Base-by-base conservation (phyloP, 2,113 vertebrate species). In the Oryzias curvinotus region DNA sequence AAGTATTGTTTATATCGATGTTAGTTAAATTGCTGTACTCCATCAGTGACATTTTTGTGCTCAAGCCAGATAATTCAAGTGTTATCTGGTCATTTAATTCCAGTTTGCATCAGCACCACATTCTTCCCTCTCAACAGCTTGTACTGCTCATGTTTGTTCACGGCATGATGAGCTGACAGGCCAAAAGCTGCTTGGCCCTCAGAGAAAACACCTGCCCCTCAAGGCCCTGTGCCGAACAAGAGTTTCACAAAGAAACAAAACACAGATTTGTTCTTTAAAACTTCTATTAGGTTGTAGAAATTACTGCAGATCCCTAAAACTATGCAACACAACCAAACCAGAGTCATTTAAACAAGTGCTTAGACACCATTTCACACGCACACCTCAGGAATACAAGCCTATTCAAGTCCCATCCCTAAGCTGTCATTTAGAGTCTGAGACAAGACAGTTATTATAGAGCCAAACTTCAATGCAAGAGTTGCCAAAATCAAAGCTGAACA, bases 181-280 rank as follows among this genome's bases (percentile, higher is more conserved):
- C 81, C 83, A 85, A 81, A 79, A 78, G 68, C 78, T 74, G 63
- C 65, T 74, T 66, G 74, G 77, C 67, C 83, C 78, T 36, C 14
- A 50, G 88, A 88, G 87, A 88, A 88, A 91, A 91, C 90, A 91
- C 81, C 88, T 91, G 87, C 62, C 77, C 62, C 7, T 77, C 28
- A 63, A 60, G 52, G 76, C 72, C 62, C 14, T 47, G 44, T 13
- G 60, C 57, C 54, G 45, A 73, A 74, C 77, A 78, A 52, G 25
- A 54, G 42, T 45, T 47, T 43, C 36, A 51, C 58, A 55, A 55
- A 81, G 64, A 77, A 50, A 75, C 48, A 47, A 55, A 17, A 62
- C 19, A 42, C 59, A 69, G 52, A 69, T 61, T 47, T 69, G n/a
- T 36, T 55, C 41, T 50, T 54, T 62, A 58, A 28, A 21, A 23